Base-by-base conservation (phyloP, 2,797 vertebrate species). In the Muscicapa striata region DNA sequence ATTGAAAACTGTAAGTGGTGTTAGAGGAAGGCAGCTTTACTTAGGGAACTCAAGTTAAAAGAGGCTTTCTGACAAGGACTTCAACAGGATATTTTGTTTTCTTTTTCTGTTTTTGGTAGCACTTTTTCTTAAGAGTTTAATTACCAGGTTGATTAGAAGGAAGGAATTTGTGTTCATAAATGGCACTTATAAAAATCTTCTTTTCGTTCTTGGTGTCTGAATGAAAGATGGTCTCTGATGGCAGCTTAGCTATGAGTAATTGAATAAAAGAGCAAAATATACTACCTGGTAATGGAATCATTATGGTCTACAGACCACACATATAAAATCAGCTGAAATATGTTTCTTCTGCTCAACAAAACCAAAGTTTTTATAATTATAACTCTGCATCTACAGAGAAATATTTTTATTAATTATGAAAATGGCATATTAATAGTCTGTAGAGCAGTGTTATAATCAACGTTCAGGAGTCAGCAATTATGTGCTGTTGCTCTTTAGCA, bases 71-170 rank as follows among this genome's bases (percentile, higher is more conserved):
- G 46, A 58, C 46, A 95, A 83, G 13, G 51, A 27, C 48, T 90
- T 64, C 8, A 90, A 58, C 15, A 80, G n/a, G 38, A 55, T 84
- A 40, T 68, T 87, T 66, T 11, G 10, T 3, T 24, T 87, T 77
- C 17, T 75, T 91, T 59, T 59, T 40, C 38, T 54, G 43, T 19
- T 68, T 90, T 95, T 91, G 84, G 32, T 64, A 82, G 10, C 46
- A 75, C 58, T 87, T 58, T 96, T 85, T 91, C 83, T 92, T 94
- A 88, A 95, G 72, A 87, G 59, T 90, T 95, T 95, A 96, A 97
- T 97, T 95, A 87, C 16, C 69, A 92, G n/a, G 59, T 87, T 95
- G 82, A 96, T 96, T 96, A 93, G 84, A 94, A 96, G 61, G 61
- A 87, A 96, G 85, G 76, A 94, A 91, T 94, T 87, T 55, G 4